Evolutionary conservation across 2,113 vertebrate species (phyloP).

Genomic region (Chaenocephalus aceratus): DNA sequence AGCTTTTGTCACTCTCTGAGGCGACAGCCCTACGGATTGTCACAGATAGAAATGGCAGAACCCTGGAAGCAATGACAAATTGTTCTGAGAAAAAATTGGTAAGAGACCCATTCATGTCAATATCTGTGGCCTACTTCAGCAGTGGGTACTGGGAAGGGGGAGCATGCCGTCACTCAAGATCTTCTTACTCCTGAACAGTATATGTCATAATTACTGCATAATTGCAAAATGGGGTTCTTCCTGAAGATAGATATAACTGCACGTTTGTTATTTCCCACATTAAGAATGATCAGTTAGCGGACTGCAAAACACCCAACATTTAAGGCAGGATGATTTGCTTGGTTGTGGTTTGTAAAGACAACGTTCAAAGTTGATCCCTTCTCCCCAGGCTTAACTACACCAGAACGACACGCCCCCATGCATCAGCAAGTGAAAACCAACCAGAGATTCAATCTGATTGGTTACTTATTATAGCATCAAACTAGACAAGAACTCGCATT

Average conservation of each 20-base stretch:
- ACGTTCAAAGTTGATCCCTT: too few species aligned
- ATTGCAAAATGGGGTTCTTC: neutral
- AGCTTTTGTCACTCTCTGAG: constrained; percentile 81
- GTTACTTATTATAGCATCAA: too few species aligned
- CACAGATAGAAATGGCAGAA: constrained; percentile 77
- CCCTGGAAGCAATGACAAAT: constrained; percentile 76
- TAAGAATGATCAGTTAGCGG: neutral
- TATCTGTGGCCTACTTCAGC: constrained; percentile 66
- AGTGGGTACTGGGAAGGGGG: constrained; percentile 5
- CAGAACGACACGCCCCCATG: too few species aligned
- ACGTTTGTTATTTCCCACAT: neutral
- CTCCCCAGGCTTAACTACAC: too few species aligned
- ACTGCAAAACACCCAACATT: neutral
- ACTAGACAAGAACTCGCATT: too few species aligned
- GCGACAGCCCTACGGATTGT: constrained; percentile 76
- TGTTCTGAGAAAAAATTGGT: constrained; percentile 66
- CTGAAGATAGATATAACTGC: constrained; percentile 1
- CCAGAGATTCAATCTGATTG: too few species aligned
- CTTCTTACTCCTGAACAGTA: constrained; percentile 10
- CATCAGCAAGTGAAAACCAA: too few species aligned
- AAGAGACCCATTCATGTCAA: constrained; percentile 59
- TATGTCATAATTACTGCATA: constrained; percentile 28
- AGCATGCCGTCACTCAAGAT: constrained; percentile 41
- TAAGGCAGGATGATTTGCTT: neutral
- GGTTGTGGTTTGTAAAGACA: too few species aligned